Evolutionary conservation across 2,888 invertebrate genomes (phyloP).

Genomic region (Netelia inedita): DNA sequence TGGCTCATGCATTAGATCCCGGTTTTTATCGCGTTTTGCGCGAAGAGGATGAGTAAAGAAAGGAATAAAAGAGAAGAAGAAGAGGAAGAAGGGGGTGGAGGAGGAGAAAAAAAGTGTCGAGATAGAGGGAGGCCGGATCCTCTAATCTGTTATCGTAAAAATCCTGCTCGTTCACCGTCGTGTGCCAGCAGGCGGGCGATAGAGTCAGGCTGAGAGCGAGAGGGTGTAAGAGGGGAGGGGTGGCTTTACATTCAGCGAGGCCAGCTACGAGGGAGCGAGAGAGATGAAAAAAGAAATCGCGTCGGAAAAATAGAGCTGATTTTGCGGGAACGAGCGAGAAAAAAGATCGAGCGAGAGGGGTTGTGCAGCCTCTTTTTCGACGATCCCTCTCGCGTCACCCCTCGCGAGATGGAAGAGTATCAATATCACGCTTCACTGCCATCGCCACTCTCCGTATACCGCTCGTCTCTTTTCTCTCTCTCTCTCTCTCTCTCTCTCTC

Average conservation of each 20-base stretch:
- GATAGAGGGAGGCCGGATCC: slow-evolving; percentile 72
- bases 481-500: slow-evolving; percentile 37
- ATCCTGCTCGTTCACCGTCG: slow-evolving; percentile 77
- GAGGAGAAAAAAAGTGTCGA: slow-evolving; percentile 48
- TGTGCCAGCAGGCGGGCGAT: slow-evolving; percentile 68
- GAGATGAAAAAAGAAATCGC: slow-evolving; percentile 33
- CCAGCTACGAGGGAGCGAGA: slow-evolving; percentile 43
- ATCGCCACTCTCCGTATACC: slow-evolving; percentile 73
- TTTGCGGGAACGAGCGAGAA: slow-evolving; percentile 44
- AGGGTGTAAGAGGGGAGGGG: slow-evolving; percentile 30
- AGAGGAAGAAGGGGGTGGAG: not conserved
- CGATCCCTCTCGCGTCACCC: slow-evolving; percentile 74
- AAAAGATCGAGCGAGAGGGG: slow-evolving; percentile 51
- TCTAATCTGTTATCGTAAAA: slow-evolving; percentile 82
- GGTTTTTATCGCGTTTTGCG: slow-evolving; percentile 37
- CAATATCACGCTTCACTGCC: slow-evolving; percentile 83
- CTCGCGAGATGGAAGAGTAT: slow-evolving; percentile 80
- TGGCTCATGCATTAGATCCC: slow-evolving; percentile 60
- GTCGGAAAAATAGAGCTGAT: slow-evolving; percentile 47
- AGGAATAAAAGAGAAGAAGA: slow-evolving; percentile 44
- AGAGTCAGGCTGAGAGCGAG: slow-evolving; percentile 29
- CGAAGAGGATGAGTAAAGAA: slow-evolving; percentile 53
- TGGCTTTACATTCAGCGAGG: slow-evolving; percentile 56
- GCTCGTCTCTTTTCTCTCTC: slow-evolving; percentile 65
- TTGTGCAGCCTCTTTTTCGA: slow-evolving; percentile 54